Percentiles rank a stretch among this genome's conserved stretches.
These are phyloP conservation scores for Cheiracanthium punctorium DNA, from an alignment of 2,888 invertebrate genomes.

Conservation along the genomic window DNA sequence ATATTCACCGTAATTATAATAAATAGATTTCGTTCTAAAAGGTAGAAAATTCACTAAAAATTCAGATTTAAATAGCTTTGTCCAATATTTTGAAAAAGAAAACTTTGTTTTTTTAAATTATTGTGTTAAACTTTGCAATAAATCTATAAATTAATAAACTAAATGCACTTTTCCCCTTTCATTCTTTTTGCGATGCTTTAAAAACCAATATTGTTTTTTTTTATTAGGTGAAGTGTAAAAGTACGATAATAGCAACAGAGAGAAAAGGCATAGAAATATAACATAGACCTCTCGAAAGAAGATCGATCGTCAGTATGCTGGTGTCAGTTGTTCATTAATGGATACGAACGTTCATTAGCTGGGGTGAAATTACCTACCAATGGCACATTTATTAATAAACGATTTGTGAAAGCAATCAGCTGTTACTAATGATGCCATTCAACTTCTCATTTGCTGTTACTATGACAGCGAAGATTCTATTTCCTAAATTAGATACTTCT, in stretches of 20 bases:
- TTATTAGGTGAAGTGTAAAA: not conserved
- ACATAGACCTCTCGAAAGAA: not conserved
- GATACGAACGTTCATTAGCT: constrained; percentile 51
- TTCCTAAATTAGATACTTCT: not conserved
- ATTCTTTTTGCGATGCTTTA: not conserved
- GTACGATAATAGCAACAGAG: not conserved
- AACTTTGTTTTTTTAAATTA: not conserved
- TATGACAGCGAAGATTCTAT: constrained; percentile 38
- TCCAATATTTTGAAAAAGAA: no score
- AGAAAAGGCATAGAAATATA: no score
- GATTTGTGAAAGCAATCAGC: constrained; percentile 62
- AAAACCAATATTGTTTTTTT: not conserved
- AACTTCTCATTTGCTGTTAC: constrained; percentile 42
- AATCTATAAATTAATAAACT: not conserved
- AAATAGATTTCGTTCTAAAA: no score
- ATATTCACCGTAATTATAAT: no score
- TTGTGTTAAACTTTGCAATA: not conserved
- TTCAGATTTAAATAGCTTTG: no score
- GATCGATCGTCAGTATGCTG: constrained; percentile 21
- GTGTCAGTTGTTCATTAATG: constrained; percentile 66
- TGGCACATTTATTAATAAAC: constrained; percentile 63
- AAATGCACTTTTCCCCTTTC: not conserved
- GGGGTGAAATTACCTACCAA: constrained; percentile 62
- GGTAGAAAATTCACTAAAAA: no score
- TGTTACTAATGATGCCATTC: constrained; percentile 59